phyloP scores from a whole-genome alignment of 2,797 vertebrate species.

The Prionace glauca region DNA sequence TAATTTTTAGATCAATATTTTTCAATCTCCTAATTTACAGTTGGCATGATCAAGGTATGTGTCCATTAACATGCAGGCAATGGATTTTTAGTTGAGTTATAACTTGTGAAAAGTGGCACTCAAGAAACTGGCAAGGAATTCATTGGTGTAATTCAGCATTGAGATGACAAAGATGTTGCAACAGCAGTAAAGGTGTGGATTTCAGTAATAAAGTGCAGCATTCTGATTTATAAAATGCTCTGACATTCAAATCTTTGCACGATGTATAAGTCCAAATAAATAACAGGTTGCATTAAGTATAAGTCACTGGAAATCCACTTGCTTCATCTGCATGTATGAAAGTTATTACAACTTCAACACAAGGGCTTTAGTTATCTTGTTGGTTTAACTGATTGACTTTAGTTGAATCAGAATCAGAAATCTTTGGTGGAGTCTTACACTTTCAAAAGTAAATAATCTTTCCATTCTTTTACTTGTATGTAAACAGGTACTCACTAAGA shows the following conservation, averaged over 20 bases:
- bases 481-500: slow-evolving; percentile 62
- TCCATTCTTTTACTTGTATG: slow-evolving; percentile 54
- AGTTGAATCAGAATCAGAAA: neutral
- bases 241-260: neutral
- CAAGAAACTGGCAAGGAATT: neutral
- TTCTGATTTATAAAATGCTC: neutral
- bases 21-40: neutral
- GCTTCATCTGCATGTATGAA: neutral
- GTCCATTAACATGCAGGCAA: neutral
- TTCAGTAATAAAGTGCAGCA: neutral
- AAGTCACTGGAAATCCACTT: neutral
- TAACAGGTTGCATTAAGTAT: slow-evolving; percentile 2
- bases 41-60: neutral
- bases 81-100: neutral
- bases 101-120: neutral
- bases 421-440: neutral
- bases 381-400: neutral
- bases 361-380: neutral
- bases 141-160: neutral
- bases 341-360: neutral
- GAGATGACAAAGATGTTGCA: neutral
- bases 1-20: neutral
- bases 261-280: neutral
- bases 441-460: slow-evolving; percentile 21
- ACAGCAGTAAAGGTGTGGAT: neutral